A percentile compares a stretch with the other conserved stretches of the same genome.
Evolutionary conservation across 2,888 invertebrate genomes (phyloP).

Genomic region (Alloscopus bannaensis): DNA sequence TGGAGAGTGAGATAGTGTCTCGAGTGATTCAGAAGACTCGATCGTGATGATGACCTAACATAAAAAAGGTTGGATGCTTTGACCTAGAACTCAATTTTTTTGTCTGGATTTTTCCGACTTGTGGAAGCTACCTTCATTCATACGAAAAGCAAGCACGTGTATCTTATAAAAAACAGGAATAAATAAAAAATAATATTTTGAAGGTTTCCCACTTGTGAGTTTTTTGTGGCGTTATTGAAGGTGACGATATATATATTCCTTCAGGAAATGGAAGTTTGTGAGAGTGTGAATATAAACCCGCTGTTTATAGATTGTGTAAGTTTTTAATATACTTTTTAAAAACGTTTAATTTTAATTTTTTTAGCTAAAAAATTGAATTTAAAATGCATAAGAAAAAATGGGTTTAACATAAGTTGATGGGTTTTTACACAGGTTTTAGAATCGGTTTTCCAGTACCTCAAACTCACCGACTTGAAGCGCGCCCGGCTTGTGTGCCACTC

Average conservation of each 20-base stretch:
- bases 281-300: conserved; percentile 44
- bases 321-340: conserved; percentile 18
- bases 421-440: conserved; percentile 62
- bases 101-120: no score
- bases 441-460: conserved; percentile 54
- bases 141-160: neutral
- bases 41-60: no score
- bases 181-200: conserved; percentile 38
- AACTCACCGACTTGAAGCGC: conserved; percentile 53
- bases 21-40: no score
- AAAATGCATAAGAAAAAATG: no score
- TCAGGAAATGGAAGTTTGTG: conserved; percentile 61
- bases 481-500: conserved; percentile 58
- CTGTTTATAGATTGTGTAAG: conserved; percentile 62
- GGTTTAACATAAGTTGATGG: no score
- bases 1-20: no score
- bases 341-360: no score
- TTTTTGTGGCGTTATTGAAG: conserved; percentile 21
- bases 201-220: conserved; percentile 56
- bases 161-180: conserved; percentile 37
- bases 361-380: no score
- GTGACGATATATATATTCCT: neutral
- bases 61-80: no score
- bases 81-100: no score
- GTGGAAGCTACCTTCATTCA: no score